phyloP scores from a whole-genome alignment of 2,113 vertebrate species.

The Empidonax alnorum region DNA sequence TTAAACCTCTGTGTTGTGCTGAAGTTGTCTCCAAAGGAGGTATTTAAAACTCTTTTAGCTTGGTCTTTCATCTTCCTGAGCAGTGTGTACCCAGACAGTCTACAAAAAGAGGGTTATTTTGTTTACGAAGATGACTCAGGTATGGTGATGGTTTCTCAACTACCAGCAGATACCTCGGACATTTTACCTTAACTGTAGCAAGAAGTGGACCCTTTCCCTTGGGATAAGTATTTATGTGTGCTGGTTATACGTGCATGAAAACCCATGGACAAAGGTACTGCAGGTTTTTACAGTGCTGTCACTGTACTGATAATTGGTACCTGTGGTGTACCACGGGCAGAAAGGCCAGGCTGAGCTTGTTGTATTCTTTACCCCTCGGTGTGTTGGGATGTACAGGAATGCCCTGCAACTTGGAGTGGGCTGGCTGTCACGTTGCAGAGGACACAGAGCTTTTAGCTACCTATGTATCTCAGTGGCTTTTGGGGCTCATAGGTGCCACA shows the following conservation, averaged over 20 bases:
- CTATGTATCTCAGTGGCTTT: rapidly evolving
- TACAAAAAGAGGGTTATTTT: not conserved
- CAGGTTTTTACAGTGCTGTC: not conserved
- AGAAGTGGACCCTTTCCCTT: not conserved
- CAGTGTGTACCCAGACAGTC: not conserved
- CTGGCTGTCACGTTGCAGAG: rapidly evolving
- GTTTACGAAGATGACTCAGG: not conserved
- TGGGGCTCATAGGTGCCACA: rapidly evolving
- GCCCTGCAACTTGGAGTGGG: not conserved
- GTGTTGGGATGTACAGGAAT: not conserved
- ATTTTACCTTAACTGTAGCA: not conserved
- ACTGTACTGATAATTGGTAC: rapidly evolving
- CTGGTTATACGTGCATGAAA: not conserved
- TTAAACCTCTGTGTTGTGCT: not conserved
- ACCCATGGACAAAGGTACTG: not conserved
- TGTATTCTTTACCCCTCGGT: not conserved
- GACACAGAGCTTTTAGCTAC: not conserved
- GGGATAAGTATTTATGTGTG: not conserved
- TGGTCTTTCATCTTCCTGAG: not conserved
- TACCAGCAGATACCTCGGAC: not conserved
- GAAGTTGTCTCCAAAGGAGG: not conserved
- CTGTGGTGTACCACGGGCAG: not conserved
- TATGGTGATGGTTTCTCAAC: not conserved
- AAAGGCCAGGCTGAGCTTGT: not conserved
- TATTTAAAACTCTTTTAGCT: not conserved